Conservation (phyloP, 2,888 invertebrate genomes). For the Heliconius ismenius region DNA sequence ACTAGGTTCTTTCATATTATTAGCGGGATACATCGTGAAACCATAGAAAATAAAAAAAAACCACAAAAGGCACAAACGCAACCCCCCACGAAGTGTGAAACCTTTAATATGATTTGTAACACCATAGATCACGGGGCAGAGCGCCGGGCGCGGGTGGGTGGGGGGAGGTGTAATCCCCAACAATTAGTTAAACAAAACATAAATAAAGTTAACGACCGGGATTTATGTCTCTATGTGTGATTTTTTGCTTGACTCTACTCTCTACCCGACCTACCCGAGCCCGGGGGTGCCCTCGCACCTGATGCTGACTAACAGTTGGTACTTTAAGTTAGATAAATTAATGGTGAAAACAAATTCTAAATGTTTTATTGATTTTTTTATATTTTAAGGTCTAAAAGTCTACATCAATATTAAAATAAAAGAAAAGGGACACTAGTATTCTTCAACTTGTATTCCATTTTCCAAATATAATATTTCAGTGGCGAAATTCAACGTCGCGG, state of each 20-base stretch:
- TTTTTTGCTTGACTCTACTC: slow-evolving; percentile 41
- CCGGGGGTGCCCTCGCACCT: slow-evolving; percentile 18
- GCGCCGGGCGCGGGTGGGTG: neutral
- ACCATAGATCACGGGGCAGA: slow-evolving; percentile 4
- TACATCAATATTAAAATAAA: no score
- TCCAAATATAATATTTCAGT: no score
- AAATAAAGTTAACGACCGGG: slow-evolving; percentile 28
- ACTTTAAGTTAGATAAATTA: neutral
- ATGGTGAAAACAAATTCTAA: no score
- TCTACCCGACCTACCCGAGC: slow-evolving; percentile 24
- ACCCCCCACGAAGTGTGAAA: slow-evolving; percentile 23
- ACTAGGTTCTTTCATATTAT: no score
- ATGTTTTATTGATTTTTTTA: no score
- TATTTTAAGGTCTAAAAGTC: no score
- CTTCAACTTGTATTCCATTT: no score
- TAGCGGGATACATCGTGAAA: no score
- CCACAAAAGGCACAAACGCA: neutral
- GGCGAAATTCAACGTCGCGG: no score
- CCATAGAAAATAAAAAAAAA: neutral
- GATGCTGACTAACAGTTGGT: no score
- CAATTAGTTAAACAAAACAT: slow-evolving; percentile 35
- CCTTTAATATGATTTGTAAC: slow-evolving; percentile 22
- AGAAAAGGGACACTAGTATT: no score
- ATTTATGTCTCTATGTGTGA: slow-evolving; percentile 44
- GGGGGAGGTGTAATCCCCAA: slow-evolving; percentile 4